These are phyloP conservation scores for Trichopoda pennipes DNA, from an alignment of 2,888 invertebrate species.

Conservation along the genomic window DNA sequence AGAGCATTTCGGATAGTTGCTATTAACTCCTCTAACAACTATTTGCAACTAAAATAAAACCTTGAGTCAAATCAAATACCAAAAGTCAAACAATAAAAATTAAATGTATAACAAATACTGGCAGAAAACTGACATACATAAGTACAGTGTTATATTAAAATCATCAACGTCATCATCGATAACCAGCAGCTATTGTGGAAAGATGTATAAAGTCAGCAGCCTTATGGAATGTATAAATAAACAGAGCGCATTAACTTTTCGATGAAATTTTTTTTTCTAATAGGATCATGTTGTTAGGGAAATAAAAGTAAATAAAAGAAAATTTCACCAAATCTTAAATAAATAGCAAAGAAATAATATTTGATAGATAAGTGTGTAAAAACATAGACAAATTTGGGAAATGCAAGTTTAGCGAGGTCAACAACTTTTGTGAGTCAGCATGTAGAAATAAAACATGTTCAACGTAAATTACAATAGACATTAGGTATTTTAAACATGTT, in stretches of 20 bases:
- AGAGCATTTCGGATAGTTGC: background rate
- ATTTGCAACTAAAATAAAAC: conserved; percentile 3
- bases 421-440: too few relatives aligned
- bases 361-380: too few relatives aligned
- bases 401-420: too few relatives aligned
- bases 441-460: too few relatives aligned
- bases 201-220: conserved; percentile 27
- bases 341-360: background rate
- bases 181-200: background rate
- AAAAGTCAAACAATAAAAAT: conserved; percentile 64
- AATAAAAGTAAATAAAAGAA: conserved; percentile 14
- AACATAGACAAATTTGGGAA: too few relatives aligned
- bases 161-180: conserved; percentile 45
- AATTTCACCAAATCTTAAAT: conserved; percentile 30
- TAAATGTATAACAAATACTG: conserved; percentile 66
- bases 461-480: too few relatives aligned
- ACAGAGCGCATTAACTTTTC: conserved; percentile 25
- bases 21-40: background rate
- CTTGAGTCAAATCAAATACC: conserved; percentile 53
- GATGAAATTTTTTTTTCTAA: background rate
- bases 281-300: conserved; percentile 43
- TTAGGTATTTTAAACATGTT: too few relatives aligned
- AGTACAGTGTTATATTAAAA: conserved; percentile 12
- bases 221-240: conserved; percentile 6
- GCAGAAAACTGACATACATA: conserved; percentile 45